Evolutionary conservation across 2,113 vertebrate species (phyloP), one percentile per base, ranked within the genome.

Genomic region (Oplegnathus fasciatus): DNA sequence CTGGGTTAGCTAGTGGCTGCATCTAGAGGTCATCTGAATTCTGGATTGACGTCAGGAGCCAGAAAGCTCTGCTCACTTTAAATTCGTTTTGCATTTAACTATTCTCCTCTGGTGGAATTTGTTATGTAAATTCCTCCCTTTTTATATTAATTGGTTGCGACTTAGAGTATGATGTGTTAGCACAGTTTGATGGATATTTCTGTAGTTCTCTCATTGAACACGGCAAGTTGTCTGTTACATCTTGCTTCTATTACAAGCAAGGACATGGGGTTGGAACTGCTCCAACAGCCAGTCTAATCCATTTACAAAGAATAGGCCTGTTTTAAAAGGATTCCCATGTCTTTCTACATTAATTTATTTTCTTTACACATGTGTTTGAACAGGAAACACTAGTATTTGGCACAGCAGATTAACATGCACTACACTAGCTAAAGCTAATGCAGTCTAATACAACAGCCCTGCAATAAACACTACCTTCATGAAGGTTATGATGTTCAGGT

Each of bases 11-110:
- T 34, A 9, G n/a, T 34, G 26, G 73, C 60, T 84, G 67, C 66
- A 70, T 83, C 30, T 54, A 66, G 88, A 90, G 80, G 89, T 87
- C 90, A 82, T 75, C 75, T 58, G 75, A 61, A 58, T 61, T 54
- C 57, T 54, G 18, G 54, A 50, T 40, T 80, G 73, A 88, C 44
- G 10, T 89, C 73, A 83, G 65, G 50, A 30, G 30, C 62, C 5
- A 10, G 20, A 37, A 30, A 20, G 18, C 50, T 57, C 32, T 42
- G 26, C 54, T 81, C 17, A 2, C 70, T 30, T 6, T 32, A 14
- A n/a, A n/a, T 17, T 68, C 42, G 73, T 40, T 58, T 58, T 37
- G 18, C n/a, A 7, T 68, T 48, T 1, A 44, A 4, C n/a, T 60
- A 22, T 34, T 67, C n/a, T 26, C 34, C 37, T 61, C 28, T 22